Conservation (phyloP, 2,888 invertebrate genomes). For the Synergus gifuensis region DNA sequence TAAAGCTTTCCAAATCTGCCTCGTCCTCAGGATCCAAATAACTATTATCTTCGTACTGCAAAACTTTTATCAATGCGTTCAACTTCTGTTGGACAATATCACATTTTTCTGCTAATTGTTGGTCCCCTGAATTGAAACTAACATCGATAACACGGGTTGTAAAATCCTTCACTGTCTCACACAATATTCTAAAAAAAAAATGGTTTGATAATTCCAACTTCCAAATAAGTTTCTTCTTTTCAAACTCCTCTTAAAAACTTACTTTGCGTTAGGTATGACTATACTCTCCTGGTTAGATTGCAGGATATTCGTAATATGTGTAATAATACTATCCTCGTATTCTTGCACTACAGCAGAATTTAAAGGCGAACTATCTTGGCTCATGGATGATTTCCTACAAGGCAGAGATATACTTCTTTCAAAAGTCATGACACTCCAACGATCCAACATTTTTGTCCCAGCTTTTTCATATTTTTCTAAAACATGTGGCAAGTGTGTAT, state of each 20-base stretch:
- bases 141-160: constrained; percentile 82
- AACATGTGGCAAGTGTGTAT: constrained; percentile 93
- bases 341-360: constrained; percentile 82
- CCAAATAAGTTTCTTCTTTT: background rate
- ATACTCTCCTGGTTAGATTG: constrained; percentile 88
- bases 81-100: constrained; percentile 87
- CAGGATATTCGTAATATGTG: constrained; percentile 91
- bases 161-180: constrained; percentile 89
- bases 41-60: constrained; percentile 84
- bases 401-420: constrained; percentile 86
- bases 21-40: constrained; percentile 69
- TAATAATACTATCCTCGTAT: constrained; percentile 88
- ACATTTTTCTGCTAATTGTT: constrained; percentile 84
- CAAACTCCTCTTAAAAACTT: constrained; percentile 62
- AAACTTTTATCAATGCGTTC: constrained; percentile 85
- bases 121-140: constrained; percentile 81
- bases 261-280: constrained; percentile 87
- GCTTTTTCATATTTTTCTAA: constrained; percentile 97
- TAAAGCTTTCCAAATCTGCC: constrained; percentile 59
- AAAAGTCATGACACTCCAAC: constrained; percentile 98
- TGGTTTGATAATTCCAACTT: constrained; percentile 39
- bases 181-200: constrained; percentile 80
- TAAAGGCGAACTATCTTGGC: constrained; percentile 79
- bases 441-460: constrained; percentile 98
- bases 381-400: constrained; percentile 78